Conservation (phyloP, 2,797 vertebrate species). For the Botia almorhae region DNA sequence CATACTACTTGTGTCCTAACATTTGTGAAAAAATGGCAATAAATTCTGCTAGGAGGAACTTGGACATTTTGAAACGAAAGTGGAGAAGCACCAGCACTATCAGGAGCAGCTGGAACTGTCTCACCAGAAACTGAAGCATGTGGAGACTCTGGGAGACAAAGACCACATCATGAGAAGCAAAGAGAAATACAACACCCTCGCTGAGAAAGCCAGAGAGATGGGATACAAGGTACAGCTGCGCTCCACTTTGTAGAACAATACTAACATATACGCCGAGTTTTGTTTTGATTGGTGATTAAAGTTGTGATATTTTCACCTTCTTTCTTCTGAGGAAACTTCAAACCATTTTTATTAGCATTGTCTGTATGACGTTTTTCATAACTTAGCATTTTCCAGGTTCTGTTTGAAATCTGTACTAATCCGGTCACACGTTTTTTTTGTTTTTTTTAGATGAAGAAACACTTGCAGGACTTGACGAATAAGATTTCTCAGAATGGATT, state of each 20-base stretch:
- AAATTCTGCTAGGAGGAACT: slow-evolving; percentile 86
- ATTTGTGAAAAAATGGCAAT: not conserved
- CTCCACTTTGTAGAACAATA: not conserved
- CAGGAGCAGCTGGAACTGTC: slow-evolving; percentile 95
- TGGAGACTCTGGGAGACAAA: slow-evolving; percentile 86
- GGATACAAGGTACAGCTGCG: slow-evolving; percentile 88
- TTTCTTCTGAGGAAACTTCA: not conserved
- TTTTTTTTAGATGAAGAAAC: slow-evolving; percentile 92
- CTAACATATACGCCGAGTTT: not conserved
- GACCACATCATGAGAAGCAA: slow-evolving; percentile 88
- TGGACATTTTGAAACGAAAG: slow-evolving; percentile 93
- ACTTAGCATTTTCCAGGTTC: not conserved
- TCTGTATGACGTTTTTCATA: not conserved
- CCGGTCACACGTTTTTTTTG: not conserved
- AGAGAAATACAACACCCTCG: slow-evolving; percentile 86
- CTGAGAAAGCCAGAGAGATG: slow-evolving; percentile 92
- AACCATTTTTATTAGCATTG: not conserved
- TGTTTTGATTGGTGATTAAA: not conserved
- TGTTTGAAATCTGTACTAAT: not conserved
- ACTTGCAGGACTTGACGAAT: slow-evolving; percentile 91
- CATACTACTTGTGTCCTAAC: not conserved
- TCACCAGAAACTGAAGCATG: slow-evolving; percentile 91
- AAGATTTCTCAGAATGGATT: slow-evolving; percentile 88
- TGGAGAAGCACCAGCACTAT: slow-evolving; percentile 96
- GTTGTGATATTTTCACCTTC: not conserved